Evolutionary conservation across 2,113 vertebrate species (phyloP).

Genomic region (Protomyctophum bolini): DNA sequence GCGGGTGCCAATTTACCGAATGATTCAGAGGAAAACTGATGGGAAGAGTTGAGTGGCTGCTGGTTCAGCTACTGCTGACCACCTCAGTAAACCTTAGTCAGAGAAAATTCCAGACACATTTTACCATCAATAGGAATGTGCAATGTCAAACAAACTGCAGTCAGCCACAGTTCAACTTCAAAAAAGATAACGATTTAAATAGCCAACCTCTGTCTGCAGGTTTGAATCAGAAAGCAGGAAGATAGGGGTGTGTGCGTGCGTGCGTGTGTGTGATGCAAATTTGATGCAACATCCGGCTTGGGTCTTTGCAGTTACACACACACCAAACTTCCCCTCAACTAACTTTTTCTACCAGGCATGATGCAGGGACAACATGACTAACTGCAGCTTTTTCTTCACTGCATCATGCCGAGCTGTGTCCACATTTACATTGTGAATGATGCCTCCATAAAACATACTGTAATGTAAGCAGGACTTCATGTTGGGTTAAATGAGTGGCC

Average conservation of each 20-base stretch:
- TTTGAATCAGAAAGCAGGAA: background rate
- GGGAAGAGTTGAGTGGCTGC: background rate
- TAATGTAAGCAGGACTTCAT: background rate
- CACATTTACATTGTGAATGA: background rate
- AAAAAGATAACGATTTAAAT: slow-evolving; percentile 9
- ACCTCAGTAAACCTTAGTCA: background rate
- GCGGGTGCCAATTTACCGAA: background rate
- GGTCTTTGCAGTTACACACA: slow-evolving; percentile 3
- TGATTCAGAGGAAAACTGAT: background rate
- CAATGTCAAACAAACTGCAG: slow-evolving; percentile 24
- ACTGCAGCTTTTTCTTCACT: background rate
- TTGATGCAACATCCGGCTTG: slow-evolving; percentile 55
- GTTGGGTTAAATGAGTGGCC: background rate
- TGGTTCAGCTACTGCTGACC: background rate
- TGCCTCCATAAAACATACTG: background rate
- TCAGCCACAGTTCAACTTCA: slow-evolving; percentile 33
- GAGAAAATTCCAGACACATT: slow-evolving; percentile 10
- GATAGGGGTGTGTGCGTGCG: background rate
- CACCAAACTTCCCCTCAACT: slow-evolving; percentile 49
- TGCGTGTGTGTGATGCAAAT: slow-evolving; percentile 36
- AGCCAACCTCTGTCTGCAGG: background rate
- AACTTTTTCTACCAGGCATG: background rate
- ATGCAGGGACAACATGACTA: background rate
- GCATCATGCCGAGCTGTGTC: background rate
- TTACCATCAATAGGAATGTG: too few species aligned